Evolutionary conservation across 2,888 invertebrate species (phyloP), one percentile per base, ranked within the genome.

Genomic region (Micropterix aruncella): DNA sequence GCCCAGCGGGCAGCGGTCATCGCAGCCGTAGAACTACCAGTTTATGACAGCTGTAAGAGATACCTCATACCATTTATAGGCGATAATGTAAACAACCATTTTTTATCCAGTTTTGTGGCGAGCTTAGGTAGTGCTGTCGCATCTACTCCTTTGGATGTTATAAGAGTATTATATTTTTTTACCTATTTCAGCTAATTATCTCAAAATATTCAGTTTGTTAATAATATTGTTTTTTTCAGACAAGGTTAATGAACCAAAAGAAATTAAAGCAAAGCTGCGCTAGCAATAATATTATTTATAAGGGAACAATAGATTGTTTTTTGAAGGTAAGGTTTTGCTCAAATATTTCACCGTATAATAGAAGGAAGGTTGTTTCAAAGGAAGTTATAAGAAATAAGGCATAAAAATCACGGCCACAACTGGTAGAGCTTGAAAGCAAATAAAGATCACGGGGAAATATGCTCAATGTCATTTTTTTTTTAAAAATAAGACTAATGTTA

Each of bases 221-320:
- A n/a, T n/a, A n/a, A n/a, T n/a, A n/a, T n/a, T n/a, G 47, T 48
- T 44, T 46, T 47, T 74, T 76, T 38, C 67, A 93, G 92, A 94
- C 94, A 42, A 78, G 94, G 51, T 65, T 95, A 54, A 95, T 95
- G 95, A 93, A 92, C 69, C 94, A 95, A 73, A 80, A 79, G 55
- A 74, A 75, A 52, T 60, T 77, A 46, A 71, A 72, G 41, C 60
- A 66, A 18, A 55, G 58, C 40, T 51, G 55, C 27, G 50, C 53
- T 39, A 44, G 59, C 1, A 52, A 52, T 14, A 62, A 62, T 44
- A 58, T 39, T 39, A 73, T 92, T 50, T 94, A 94, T 60, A 75
- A 65, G 42, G 89, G 93, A 17, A 91, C 90, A 41, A 57, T 85
- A 2, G 91, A 94, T 61, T 90, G 90, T 58, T 75, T 84, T 15